These are phyloP conservation scores for Chouioia cunea DNA, from an alignment of 2,888 invertebrate species.

Conservation along the genomic window DNA sequence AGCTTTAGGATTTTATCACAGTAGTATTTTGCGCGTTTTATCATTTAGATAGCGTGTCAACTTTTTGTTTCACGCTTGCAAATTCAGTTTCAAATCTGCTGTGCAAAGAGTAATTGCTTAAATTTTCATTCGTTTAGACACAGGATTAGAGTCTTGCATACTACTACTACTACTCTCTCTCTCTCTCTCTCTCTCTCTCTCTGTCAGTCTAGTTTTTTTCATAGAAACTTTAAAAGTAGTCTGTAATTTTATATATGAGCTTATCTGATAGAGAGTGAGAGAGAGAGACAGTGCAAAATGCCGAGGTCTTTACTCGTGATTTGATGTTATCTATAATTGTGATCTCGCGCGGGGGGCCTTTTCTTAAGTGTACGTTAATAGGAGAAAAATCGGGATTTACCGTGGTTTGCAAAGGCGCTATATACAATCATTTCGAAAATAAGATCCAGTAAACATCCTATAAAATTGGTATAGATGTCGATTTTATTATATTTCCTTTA, in stretches of 20 bases:
- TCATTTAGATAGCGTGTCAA: conserved; percentile 13
- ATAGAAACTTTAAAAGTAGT: conserved; percentile 7
- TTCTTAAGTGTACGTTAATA: too few species aligned
- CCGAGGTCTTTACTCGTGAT: conserved; percentile 13
- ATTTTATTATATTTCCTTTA: too few species aligned
- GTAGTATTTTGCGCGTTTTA: conserved; percentile 8
- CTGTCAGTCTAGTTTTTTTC: too few species aligned
- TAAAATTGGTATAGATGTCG: too few species aligned
- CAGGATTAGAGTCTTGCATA: too few species aligned
- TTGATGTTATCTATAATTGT: conserved; percentile 37
- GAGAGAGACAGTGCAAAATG: not conserved
- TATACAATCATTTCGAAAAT: too few species aligned
- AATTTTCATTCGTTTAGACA: too few species aligned
- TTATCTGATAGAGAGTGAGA: not conserved
- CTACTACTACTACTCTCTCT: too few species aligned
- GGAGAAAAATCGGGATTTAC: conserved; percentile 37
- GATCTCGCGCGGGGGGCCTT: conserved; percentile 44
- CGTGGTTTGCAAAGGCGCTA: not conserved
- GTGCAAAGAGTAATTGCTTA: not conserved
- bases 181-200: too few species aligned
- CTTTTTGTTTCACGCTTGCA: conserved; percentile 7
- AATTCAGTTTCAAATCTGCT: conserved; percentile 21
- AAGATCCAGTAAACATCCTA: too few species aligned
- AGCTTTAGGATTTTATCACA: too few species aligned
- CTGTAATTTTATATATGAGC: not conserved